Percentiles rank a stretch among this genome's conserved stretches.
phyloP scores from a whole-genome alignment of 2,797 vertebrate species.

The Limosa lapponica region DNA sequence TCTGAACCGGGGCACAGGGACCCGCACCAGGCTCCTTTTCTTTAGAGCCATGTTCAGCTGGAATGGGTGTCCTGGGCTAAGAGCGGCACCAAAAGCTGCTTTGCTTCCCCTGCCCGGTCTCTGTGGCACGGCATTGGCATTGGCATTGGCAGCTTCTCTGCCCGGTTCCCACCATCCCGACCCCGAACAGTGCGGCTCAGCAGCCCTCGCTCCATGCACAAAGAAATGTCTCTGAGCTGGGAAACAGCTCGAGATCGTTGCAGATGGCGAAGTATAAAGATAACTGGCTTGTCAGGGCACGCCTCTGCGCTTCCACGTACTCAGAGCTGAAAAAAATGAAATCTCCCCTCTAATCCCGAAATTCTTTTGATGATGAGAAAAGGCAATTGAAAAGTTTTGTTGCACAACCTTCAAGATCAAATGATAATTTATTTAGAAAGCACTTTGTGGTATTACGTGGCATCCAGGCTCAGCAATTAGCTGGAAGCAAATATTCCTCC shows the following conservation, averaged over 20 bases:
- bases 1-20: background rate
- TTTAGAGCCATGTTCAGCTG: background rate
- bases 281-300: background rate
- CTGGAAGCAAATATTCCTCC: slow-evolving; percentile 31
- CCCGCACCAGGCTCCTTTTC: accelerated
- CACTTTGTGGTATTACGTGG: background rate
- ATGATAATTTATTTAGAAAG: slow-evolving; percentile 2
- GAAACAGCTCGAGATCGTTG: accelerated
- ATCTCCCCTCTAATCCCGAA: background rate
- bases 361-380: slow-evolving; percentile 15
- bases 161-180: background rate
- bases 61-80: background rate
- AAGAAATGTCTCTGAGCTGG: background rate
- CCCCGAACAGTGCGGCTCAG: accelerated
- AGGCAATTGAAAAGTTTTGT: slow-evolving; percentile 16
- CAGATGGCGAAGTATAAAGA: background rate
- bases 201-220: accelerated
- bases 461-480: background rate
- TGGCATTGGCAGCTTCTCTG: accelerated
- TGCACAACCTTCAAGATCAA: slow-evolving; percentile 22
- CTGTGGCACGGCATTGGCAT: accelerated
- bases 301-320: background rate
- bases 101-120: background rate
- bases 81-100: background rate
- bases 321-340: background rate